These are phyloP conservation scores for Micromys minutus DNA, from an alignment of 2,113 vertebrate genomes.

Conservation along the genomic window DNA sequence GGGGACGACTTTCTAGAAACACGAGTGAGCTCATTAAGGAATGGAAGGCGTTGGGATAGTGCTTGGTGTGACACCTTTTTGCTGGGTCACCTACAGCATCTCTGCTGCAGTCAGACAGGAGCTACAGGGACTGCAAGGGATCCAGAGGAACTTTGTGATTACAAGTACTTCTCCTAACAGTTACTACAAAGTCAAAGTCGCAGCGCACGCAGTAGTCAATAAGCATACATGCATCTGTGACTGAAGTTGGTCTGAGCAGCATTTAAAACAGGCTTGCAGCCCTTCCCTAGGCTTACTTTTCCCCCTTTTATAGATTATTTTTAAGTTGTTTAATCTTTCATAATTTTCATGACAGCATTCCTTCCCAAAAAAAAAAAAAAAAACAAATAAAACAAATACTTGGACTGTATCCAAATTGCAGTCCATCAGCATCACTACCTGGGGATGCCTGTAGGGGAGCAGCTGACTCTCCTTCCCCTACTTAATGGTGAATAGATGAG, in stretches of 20 bases:
- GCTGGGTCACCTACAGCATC: conserved; percentile 70
- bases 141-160: conserved; percentile 60
- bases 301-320: not conserved
- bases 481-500: not conserved
- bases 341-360: not conserved
- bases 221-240: not conserved
- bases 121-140: not conserved
- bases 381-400: not conserved
- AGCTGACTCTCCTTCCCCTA: not conserved
- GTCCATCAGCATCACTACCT: not conserved
- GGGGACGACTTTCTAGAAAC: conserved; percentile 49
- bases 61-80: conserved; percentile 47
- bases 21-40: not conserved
- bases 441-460: not conserved
- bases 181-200: conserved; percentile 38
- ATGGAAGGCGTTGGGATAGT: not conserved
- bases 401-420: not conserved
- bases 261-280: conserved; percentile 17
- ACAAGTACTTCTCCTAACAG: conserved; percentile 20
- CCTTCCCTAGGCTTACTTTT: not conserved
- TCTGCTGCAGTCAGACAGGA: conserved; percentile 61
- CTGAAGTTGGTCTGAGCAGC: conserved; percentile 4
- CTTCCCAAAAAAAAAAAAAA: not conserved
- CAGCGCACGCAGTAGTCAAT: not conserved
- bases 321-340: not conserved